Conservation (phyloP, 2,888 invertebrate species). For the Tanypteryx hageni region DNA sequence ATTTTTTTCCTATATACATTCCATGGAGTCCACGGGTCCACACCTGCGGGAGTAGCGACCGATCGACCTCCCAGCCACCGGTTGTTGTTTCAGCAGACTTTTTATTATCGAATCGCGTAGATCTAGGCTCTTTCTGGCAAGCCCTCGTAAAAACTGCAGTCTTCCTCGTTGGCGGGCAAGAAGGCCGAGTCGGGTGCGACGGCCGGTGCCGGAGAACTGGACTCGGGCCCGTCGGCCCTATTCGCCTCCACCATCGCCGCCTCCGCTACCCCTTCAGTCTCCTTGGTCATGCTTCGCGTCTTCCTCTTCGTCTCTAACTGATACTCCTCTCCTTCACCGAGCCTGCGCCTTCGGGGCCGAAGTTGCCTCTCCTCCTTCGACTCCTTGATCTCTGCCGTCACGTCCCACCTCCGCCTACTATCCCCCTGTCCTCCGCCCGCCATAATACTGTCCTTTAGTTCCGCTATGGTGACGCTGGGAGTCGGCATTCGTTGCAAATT, state of each 20-base stretch:
- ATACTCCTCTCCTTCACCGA: background rate
- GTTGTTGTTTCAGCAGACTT: too few species aligned
- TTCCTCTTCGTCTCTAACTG: background rate
- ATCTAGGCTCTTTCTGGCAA: slow-evolving; percentile 14
- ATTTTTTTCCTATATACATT: background rate
- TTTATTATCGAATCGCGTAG: background rate
- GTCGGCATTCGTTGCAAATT: slow-evolving; percentile 20
- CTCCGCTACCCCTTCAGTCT: background rate
- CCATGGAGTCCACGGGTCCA: background rate
- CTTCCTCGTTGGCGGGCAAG: slow-evolving; percentile 46
- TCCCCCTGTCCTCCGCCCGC: background rate
- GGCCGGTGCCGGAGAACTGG: slow-evolving; percentile 41
- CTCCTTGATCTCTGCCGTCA: background rate
- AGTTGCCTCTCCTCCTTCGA: background rate
- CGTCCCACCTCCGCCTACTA: background rate
- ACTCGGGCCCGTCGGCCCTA: background rate
- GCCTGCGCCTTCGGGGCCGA: slow-evolving; percentile 7
- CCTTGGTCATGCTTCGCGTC: slow-evolving; percentile 51
- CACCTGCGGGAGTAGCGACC: too few species aligned
- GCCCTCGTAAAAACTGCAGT: slow-evolving; percentile 45
- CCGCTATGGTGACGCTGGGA: slow-evolving; percentile 14
- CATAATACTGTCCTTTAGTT: slow-evolving; percentile 23
- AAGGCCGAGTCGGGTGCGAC: slow-evolving; percentile 41
- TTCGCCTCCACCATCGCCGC: background rate
- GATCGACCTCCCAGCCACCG: too few species aligned